Base-by-base conservation (phyloP, 2,113 vertebrate species). In the Etheostoma cragini region DNA sequence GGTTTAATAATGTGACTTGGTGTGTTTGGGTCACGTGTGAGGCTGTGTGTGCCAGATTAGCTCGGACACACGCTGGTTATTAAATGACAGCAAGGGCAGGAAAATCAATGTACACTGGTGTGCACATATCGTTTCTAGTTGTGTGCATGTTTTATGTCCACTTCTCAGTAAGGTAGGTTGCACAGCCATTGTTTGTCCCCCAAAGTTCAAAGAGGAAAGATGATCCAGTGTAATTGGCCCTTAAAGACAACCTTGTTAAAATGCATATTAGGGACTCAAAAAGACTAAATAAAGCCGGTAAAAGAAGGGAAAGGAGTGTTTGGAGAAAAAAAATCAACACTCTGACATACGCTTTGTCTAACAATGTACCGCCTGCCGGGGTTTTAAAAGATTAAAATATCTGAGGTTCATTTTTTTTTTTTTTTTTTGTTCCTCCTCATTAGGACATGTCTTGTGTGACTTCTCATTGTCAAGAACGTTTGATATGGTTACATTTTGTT, bases 331-430 rank as follows among this genome's bases (percentile, higher is more conserved):
- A 83, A 93, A 88, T 89, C 85, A 92, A 89, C 89, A 92, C 64
- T 77, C 76, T 91, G 94, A 91, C 92, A 91, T 57, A 33, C 16
- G 62, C 90, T 94, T 93, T 94, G 90, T 93, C 87, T 93, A 94
- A 94, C 91, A 94, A 93, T 89, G 91, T 88, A 82, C 88, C 72
- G 87, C 87, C 87, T 91, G 93, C 86, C 82, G 52, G 88, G 88
- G 89, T 90, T 94, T 92, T 93, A 88, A 94, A 93, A 93, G 93
- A 94, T 93, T 91, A 92, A 90, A 92, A 93, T 89, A 88, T 91
- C 91, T 91, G 77, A 81, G 72, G 87, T 91, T 92, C 80, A 49
- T 87, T 79, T 85, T 78, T 46, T 91, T 91, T 30, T 30, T 78
- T 46, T 91, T 91, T n/a, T n/a, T 90, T 87, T 86, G 79, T 91